A percentile compares a stretch with the other conserved stretches of the same genome.
Conservation (phyloP, 2,797 vertebrate genomes). For the Streptopelia turtur region DNA sequence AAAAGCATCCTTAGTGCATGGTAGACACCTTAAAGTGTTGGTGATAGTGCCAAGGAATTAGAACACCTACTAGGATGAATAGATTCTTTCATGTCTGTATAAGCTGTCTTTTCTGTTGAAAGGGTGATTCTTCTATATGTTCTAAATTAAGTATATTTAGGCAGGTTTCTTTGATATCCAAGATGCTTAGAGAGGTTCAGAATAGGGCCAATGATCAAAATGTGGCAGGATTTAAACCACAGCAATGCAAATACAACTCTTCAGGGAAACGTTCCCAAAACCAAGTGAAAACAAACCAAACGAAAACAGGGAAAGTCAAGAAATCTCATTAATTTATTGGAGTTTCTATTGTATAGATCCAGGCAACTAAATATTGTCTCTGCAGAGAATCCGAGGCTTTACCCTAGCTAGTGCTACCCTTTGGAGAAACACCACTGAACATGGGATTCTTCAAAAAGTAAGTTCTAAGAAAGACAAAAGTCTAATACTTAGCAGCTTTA, state of each 20-base stretch:
- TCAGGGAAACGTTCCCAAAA: background rate
- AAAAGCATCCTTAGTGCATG: background rate
- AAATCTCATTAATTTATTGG: background rate
- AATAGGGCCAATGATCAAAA: conserved; percentile 17
- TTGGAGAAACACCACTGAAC: background rate
- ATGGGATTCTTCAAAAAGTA: background rate
- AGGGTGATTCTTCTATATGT: background rate
- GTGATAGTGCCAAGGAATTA: background rate
- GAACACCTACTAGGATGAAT: background rate
- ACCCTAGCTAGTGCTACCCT: background rate
- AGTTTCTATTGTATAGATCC: background rate
- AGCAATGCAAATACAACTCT: background rate
- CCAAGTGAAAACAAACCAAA: background rate
- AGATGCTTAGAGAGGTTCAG: background rate
- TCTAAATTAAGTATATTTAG: background rate
- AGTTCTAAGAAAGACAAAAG: background rate
- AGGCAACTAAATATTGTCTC: background rate
- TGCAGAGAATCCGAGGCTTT: background rate
- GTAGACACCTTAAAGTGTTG: background rate
- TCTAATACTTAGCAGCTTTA: background rate
- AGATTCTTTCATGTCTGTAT: background rate
- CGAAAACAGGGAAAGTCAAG: background rate
- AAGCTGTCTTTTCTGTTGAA: background rate
- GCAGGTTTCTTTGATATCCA: background rate
- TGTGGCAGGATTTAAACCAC: background rate